phyloP scores from a whole-genome alignment of 2,797 vertebrate species.

The Lerista edwardsae region DNA sequence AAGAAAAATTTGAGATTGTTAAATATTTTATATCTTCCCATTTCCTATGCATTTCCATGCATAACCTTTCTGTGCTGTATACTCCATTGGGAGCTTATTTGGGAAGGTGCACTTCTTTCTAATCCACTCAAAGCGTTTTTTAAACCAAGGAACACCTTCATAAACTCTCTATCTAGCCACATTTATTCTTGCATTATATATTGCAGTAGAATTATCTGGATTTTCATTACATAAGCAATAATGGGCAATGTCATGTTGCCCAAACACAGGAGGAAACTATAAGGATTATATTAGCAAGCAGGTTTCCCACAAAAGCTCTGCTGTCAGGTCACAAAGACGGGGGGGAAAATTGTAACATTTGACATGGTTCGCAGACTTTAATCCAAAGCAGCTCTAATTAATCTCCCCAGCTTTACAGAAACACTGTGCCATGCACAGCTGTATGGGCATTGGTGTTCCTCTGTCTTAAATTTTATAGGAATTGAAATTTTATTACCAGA shows the following conservation, averaged over 20 bases:
- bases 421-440: constrained; percentile 47
- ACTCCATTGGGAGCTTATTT: not conserved
- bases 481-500: constrained; percentile 66
- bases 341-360: constrained; percentile 59
- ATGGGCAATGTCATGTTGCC: not conserved
- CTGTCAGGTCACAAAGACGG: constrained; percentile 64
- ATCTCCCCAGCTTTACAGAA: constrained; percentile 69
- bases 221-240: not conserved
- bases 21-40: not conserved
- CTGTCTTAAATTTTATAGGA: constrained; percentile 61
- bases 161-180: fast-evolving
- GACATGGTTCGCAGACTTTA: constrained; percentile 72
- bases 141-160: not conserved
- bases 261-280: not conserved
- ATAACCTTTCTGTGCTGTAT: not conserved
- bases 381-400: constrained; percentile 76
- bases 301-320: constrained; percentile 49
- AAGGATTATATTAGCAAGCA: constrained; percentile 41
- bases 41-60: not conserved
- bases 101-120: not conserved
- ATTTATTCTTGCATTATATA: not conserved
- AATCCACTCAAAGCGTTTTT: not conserved
- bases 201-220: not conserved
- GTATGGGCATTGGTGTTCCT: constrained; percentile 48
- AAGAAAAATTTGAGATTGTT: not conserved